Base-by-base conservation (phyloP, 2,888 invertebrate genomes). In the Hirtodrosophila duncani region DNA sequence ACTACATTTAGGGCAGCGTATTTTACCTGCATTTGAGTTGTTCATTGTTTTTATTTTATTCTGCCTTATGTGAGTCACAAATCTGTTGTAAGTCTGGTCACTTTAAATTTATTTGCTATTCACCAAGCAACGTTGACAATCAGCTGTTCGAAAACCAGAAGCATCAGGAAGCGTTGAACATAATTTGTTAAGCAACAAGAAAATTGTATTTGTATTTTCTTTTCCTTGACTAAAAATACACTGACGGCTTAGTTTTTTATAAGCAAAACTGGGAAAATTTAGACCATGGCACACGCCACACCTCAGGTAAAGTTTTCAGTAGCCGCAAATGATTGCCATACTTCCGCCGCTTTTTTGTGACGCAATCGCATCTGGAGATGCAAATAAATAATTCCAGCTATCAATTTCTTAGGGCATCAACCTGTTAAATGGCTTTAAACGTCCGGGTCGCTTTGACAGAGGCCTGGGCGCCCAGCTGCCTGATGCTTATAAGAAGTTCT, bases 401-500 rank as follows among this genome's bases (percentile, higher is more conserved):
- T 29, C 10, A 9, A 39, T 36, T 23, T 13, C 7, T 2, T 53
- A 86, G 87, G 86, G 86, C 42, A 53, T 80, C 0, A 78, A 84
- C 52, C 63, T 86, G 10, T 46, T 87, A 3, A 51, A 89, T 83
- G 88, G 89, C 41, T 90, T 85, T 62, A 89, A 88, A 74, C 88
- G 87, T 65, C 87, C 87, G 61, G 85, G 84, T 39, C 88, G 89
- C 68, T 91, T 92, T 79, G 91, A 92, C 26, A 88, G 89, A 72
- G 93, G 93, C 1, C 87, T 92, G 56, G 93, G 92, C 3, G 86
- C 91, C 1, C 89, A 89, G 63, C 86, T 96, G 41, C 96, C 96
- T 1, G 90, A 91, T 53, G 93, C 92, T 1, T 96, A 96, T 80
- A 93, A 91, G 82, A 95, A 95, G 80, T 96, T 96, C 86, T 95